Conservation (phyloP, 2,113 vertebrate genomes). For the Phylloscopus trochiloides region DNA sequence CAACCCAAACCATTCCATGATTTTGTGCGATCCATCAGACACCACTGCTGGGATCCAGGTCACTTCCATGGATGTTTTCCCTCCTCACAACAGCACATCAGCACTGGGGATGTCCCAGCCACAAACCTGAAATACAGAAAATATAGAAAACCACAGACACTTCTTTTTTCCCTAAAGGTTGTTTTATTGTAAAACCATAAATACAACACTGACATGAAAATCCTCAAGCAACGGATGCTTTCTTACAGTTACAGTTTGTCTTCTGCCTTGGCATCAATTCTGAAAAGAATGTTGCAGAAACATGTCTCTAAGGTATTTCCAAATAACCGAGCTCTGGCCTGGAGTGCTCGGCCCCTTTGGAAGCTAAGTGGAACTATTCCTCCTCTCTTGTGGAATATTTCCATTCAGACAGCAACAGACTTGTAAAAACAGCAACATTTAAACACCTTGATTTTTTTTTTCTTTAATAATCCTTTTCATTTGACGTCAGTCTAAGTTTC, state of each 20-base stretch:
- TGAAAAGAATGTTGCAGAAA: conserved; percentile 73
- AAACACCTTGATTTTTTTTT: conserved; percentile 66
- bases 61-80: background rate
- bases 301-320: conserved; percentile 54
- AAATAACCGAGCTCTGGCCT: conserved; percentile 55
- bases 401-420: conserved; percentile 76
- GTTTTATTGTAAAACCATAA: conserved; percentile 86
- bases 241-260: conserved; percentile 76
- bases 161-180: conserved; percentile 67
- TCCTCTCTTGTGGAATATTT: conserved; percentile 67
- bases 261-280: conserved; percentile 76
- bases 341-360: conserved; percentile 58
- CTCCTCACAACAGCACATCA: background rate
- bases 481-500: conserved; percentile 72
- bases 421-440: conserved; percentile 77
- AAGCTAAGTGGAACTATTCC: conserved; percentile 69
- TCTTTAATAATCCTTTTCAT: conserved; percentile 66
- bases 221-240: conserved; percentile 77
- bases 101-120: background rate
- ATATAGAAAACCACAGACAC: background rate
- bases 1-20: background rate
- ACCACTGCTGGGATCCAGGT: background rate
- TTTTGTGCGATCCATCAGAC: background rate
- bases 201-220: conserved; percentile 83
- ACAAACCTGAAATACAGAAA: background rate